Base-by-base conservation (phyloP, 2,888 invertebrate species). In the Drosophila colorata region DNA sequence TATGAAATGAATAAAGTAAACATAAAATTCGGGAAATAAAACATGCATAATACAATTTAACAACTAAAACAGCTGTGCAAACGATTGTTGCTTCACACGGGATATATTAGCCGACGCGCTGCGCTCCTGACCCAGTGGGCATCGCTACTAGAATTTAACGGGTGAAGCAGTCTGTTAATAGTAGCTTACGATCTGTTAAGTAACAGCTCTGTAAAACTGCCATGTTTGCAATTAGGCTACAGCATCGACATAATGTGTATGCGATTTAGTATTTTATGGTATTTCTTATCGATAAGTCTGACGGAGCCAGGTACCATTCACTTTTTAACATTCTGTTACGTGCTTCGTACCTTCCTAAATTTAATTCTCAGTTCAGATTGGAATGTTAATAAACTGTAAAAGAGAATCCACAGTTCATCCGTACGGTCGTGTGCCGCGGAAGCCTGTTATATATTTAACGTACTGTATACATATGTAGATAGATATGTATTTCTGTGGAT, bases 401-500 rank as follows among this genome's bases (percentile, higher is more conserved):
- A 58, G 64, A 60, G 60, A 74, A 48, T 69, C 47, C 69, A 60
- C 57, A 60, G 64, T 57, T 46, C 52, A 46, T 49, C 35, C 44
- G 57, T 46, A 25, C 52, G 74, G 74, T 74, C 55, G 74, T 60
- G 41, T 48, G 46, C 35, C 65, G 57, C 74, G 74, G 58, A 74
- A 52, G 52, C 20, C 48, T 69, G 8, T 53, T 53, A 31, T 57
- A 35, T 52, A 55, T 40, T 46, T 37, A 35, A 47, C 37, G 14
- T 47, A 48, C 23, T 47, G 38, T 48, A 41, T 41, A 13, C 23
- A 58, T 43, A 31, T 31, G 37, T 55, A 57, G 16, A 56, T 69
- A 38, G 18, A 55, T 63, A 47, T 38, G 33, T 61, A 40, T 43
- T 38, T 52, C 38, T 43, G 38, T 63, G 38, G 49, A 37, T 57